Conservation (phyloP, 2,113 vertebrate genomes). For the Corvus moneduloides region DNA sequence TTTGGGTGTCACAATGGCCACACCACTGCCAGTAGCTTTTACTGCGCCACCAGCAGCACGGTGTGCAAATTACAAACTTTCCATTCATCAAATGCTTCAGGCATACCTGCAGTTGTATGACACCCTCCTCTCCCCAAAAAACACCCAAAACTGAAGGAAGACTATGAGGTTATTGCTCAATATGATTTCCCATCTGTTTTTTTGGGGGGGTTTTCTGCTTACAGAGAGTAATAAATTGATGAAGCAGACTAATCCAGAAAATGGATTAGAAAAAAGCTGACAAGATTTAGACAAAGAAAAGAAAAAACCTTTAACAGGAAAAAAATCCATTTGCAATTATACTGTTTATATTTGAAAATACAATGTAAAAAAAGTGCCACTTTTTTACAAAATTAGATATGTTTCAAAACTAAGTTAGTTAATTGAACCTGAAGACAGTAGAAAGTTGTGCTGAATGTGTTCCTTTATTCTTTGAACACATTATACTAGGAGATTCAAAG, state of each 20-base stretch:
- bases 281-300: neutral
- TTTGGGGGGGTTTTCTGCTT: accelerated
- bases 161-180: neutral
- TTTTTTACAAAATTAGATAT: neutral
- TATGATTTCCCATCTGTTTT: neutral
- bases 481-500: neutral
- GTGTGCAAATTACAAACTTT: neutral
- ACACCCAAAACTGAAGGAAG: neutral
- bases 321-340: neutral
- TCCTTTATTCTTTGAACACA: neutral
- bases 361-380: neutral
- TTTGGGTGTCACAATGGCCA: neutral
- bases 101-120: neutral
- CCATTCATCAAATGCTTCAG: neutral
- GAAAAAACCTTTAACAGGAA: accelerated
- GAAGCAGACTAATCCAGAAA: neutral
- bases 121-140: neutral
- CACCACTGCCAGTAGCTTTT: neutral
- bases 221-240: neutral
- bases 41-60: neutral
- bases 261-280: neutral
- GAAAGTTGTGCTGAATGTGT: neutral
- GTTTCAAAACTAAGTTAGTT: neutral
- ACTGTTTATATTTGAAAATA: neutral
- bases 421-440: neutral